phyloP scores from a whole-genome alignment of 2,888 invertebrate genomes.

The Drosophila parthenogenetica region DNA sequence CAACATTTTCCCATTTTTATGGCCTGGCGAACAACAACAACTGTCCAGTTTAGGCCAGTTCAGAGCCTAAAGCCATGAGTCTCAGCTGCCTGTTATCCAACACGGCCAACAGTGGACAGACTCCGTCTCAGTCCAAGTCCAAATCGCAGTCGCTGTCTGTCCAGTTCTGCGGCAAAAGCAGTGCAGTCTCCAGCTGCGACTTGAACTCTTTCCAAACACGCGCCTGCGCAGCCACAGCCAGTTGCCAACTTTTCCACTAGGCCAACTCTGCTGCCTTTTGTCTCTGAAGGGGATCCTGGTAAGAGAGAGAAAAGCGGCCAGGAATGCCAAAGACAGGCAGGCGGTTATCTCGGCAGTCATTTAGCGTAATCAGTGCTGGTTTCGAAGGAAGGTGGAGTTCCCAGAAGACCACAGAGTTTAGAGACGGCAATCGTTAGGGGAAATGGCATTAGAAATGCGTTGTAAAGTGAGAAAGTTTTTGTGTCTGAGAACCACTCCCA shows the following conservation, averaged over 20 bases:
- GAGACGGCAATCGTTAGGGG: conserved; percentile 1
- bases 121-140: conserved; percentile 11
- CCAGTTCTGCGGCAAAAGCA: conserved; percentile 78
- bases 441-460: neutral
- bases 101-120: conserved; percentile 55
- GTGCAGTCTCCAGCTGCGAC: conserved; percentile 78
- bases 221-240: conserved; percentile 61
- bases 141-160: conserved; percentile 41
- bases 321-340: conserved; percentile 54
- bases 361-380: conserved; percentile 67
- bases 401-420: conserved; percentile 12
- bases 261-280: conserved; percentile 21
- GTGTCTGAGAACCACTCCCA: too few species aligned
- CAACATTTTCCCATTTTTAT: conserved; percentile 76
- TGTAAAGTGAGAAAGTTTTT: too few species aligned
- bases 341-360: conserved; percentile 64
- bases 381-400: conserved; percentile 15
- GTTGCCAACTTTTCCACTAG: conserved; percentile 28
- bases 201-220: conserved; percentile 77
- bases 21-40: conserved; percentile 46
- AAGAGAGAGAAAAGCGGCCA: conserved; percentile 53
- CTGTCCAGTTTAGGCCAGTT: too few species aligned
- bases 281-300: conserved; percentile 41
- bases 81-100: conserved; percentile 77
- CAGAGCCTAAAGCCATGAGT: conserved; percentile 22